Evolutionary conservation across 2,113 vertebrate genomes (phyloP), one percentile per base, ranked within the genome.

Genomic region (Sylvilagus bachmani): DNA sequence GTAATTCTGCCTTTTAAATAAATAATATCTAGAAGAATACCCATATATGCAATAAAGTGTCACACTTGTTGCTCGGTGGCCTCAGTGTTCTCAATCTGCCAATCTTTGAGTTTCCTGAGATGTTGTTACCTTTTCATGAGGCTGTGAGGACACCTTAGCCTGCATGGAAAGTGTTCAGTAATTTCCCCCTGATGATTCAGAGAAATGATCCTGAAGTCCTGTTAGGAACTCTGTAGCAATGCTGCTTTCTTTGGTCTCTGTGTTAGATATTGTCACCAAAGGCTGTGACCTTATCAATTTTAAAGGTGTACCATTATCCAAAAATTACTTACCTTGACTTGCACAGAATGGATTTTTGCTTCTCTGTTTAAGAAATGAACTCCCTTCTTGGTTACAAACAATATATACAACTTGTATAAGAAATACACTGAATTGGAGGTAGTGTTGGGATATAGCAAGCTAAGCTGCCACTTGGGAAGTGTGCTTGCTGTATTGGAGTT

Each of bases 311-410:
- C 13, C n/a, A 27, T 84, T 78, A n/a, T 67, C 44, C 66, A 31
- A 51, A 94, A 79, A 19, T 79, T 51, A 49, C 6, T 83, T 86
- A 62, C 36, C 10, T 66, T 91, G 83, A 58, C 87, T 93, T 80
- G 25, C 24, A 16, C 69, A 12, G 66, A 73, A 75, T 49, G n/a
- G 82, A 74, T 64, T 74, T 75, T 87, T 62, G 86, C n/a, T 84
- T 87, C 61, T 10, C 9, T 49, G 11, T 69, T 83, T 94, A 74
- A 92, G 55, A 79, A 10, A 85, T 17, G 74, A 62, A 16, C 29
- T 75, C 33, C 44, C 31, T 84, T 80, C 24, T 84, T 84, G 71
- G n/a, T 94, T 79, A 21, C 70, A 83, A 58, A 44, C 6, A 82
- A 22, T 66, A 36, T 29, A 36, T 33, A 79, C 33, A 93, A 85